A percentile compares a stretch with the other conserved stretches of the same genome.
Evolutionary conservation across 92 coral and sea anemone genomes (phyloP).

Genomic region (Palythoa caribaeorum): DNA sequence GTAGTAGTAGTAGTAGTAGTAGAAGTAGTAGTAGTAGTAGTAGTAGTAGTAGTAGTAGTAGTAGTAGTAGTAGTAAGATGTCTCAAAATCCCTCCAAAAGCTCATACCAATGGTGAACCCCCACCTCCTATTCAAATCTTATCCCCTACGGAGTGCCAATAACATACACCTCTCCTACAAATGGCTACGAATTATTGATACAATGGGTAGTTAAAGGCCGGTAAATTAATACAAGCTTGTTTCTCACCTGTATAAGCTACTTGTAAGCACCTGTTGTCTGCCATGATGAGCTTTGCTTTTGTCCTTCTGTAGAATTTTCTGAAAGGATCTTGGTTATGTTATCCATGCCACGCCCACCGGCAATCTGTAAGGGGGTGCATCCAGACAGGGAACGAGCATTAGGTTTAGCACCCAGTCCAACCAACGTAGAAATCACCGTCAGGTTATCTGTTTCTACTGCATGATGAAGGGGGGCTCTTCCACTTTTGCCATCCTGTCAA

Average conservation of each 20-base stretch:
- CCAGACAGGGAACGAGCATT: slow-evolving; percentile 86
- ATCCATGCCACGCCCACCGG: slow-evolving; percentile 84
- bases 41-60: too few species aligned
- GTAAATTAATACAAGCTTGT: background rate
- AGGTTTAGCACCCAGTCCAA: slow-evolving; percentile 76
- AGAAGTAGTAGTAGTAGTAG: too few species aligned
- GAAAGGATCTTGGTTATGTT: slow-evolving; percentile 65
- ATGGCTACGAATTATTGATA: too few species aligned
- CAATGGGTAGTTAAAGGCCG: too few species aligned
- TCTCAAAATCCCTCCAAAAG: too few species aligned
- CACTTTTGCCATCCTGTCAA: slow-evolving; percentile 95
- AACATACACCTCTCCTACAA: too few species aligned
- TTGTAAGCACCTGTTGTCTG: slow-evolving; percentile 28
- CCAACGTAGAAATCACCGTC: slow-evolving; percentile 65
- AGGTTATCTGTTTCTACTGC: slow-evolving; percentile 85
- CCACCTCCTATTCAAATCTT: too few species aligned
- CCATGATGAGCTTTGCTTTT: slow-evolving; percentile 29
- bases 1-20: too few species aligned
- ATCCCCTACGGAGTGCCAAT: too few species aligned
- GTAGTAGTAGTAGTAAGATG: too few species aligned
- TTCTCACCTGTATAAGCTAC: background rate
- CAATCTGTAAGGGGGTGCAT: slow-evolving; percentile 84
- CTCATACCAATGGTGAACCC: too few species aligned
- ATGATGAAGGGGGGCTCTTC: slow-evolving; percentile 94
- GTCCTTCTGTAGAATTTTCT: slow-evolving; percentile 40